Conservation (phyloP, 2,888 invertebrate genomes). For the Lathronympha strigana region DNA sequence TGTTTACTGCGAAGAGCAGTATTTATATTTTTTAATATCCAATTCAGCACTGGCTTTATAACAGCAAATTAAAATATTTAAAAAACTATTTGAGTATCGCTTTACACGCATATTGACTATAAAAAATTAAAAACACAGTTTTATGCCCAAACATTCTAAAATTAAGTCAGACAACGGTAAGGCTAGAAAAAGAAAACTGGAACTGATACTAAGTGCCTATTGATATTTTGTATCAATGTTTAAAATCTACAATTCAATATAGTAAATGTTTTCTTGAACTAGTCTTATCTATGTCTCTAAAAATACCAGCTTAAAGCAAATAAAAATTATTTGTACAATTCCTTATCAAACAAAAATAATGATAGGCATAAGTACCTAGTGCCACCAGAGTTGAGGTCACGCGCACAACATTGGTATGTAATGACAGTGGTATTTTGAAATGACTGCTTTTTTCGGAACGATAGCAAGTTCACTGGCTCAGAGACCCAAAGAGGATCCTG, state of each 20-base stretch:
- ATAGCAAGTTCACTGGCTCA: too few species aligned
- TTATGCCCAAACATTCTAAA: neutral
- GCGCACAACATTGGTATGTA: too few species aligned
- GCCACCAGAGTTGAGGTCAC: too few species aligned
- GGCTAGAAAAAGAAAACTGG: neutral
- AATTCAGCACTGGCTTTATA: slow-evolving; percentile 16
- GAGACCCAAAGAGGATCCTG: too few species aligned
- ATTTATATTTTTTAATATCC: neutral
- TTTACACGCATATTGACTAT: slow-evolving; percentile 5
- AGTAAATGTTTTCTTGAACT: neutral
- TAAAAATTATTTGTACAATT: too few species aligned
- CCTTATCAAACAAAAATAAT: too few species aligned
- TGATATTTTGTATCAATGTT: neutral
- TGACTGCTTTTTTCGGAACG: too few species aligned
- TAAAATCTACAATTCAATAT: neutral
- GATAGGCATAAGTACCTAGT: too few species aligned
- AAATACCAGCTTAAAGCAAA: neutral
- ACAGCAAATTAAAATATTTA: slow-evolving; percentile 5
- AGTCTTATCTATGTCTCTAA: slow-evolving; percentile 4
- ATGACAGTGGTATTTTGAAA: too few species aligned
- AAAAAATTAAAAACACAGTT: too few species aligned
- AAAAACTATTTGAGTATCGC: neutral
- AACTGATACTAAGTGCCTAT: neutral
- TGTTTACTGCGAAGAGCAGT: neutral
- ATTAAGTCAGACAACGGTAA: neutral